Base-by-base conservation (phyloP, 2,888 invertebrate genomes). In the Lasioglossum figueresi region DNA sequence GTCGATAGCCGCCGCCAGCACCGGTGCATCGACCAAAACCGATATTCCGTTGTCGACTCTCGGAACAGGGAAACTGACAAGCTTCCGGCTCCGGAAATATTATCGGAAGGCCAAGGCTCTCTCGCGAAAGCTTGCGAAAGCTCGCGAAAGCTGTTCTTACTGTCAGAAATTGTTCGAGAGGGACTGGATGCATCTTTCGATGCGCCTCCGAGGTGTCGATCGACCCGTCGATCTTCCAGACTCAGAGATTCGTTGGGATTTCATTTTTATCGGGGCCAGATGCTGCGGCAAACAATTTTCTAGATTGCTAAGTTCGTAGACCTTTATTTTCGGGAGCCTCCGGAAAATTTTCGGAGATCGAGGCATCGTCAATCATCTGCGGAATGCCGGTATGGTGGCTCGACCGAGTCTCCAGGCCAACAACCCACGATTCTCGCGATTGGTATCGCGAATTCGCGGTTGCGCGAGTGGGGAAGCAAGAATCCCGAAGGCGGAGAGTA, bases 71-170 rank as follows among this genome's bases (percentile, higher is more conserved):
- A 45, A 45, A 31, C 71, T 27, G 71, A 72, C 71, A 19, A 14
- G 68, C 10, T 37, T 68, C 68, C 68, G 37, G 12, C 37, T 23
- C 23, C 68, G 68, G 68, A 37, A 68, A 68, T 37, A 68, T 68
- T 68, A 68, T 68, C 10, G 68, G n/a, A n/a, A 68, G 68, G 68
- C 68, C 68, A 68, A 68, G 68, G 37, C 34, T 37, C 23, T 10
- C 23, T 3, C 4, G 34, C 19, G 34, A 34, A 34, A 66, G 37
- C 66, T 68, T 0, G 23, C 10, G 23, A 34, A 34, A 66, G 37
- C 66, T 68, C 0, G 23, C 10, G 23, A 34, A 68, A 68, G 68
- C 68, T 68, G 37, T 37, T n/a, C 68, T 37, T 37, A 10, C 68
- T 37, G 68, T n/a, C 23, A 23, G 23, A 68, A 37, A 8, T 37